Evolutionary conservation across 1,140 invertebrate genomes (phyloP), one percentile per base, ranked within the genome.

Genomic region (Babylonia areolata): DNA sequence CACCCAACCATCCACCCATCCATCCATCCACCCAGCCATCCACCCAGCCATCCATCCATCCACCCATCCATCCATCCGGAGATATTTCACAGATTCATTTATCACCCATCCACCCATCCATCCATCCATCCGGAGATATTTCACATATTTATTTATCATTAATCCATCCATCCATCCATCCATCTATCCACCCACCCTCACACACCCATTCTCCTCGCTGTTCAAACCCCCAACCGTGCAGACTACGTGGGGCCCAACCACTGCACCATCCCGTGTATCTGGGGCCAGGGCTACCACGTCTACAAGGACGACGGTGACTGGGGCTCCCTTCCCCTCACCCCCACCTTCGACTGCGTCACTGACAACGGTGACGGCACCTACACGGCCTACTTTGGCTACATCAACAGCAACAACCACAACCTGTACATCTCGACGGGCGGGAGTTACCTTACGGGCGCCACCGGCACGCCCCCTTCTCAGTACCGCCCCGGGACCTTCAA

Each of bases 371-470:
- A 78, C 31, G 73, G 75, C 33, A 84, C 85, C 28, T 88, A 87
- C 39, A 85, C 77, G 9, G 90, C 90, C n/a, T 92, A 90, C 90
- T 91, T 92, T 84, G 91, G 91, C 51, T 92, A 92, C 80, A 85
- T 82, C 54, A 92, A 92, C 79, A 64, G 85, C 20, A 92, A 91
- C 77, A 71, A 85, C n/a, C 87, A 91, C 78, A 92, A 92, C 86
- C 84, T 92, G 5, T 92, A 92, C 84, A 88, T 92, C 3, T 81
- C 87, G 35, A 54, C 86, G 35, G 6, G 28, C 2, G 23, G 3
- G 28, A 73, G 69, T 23, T 73, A 73, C 33, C 69, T 73, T 17
- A 73, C 69, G 2, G 69, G 69, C 11, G 35, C 69, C 6, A 73
- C 69, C 6, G 69, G 69, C 31, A 35, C 69, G 2, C 3, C 35